These are phyloP conservation scores for Neosilurus mollespiculum DNA, from an alignment of 2,797 vertebrate species.

Conservation along the genomic window DNA sequence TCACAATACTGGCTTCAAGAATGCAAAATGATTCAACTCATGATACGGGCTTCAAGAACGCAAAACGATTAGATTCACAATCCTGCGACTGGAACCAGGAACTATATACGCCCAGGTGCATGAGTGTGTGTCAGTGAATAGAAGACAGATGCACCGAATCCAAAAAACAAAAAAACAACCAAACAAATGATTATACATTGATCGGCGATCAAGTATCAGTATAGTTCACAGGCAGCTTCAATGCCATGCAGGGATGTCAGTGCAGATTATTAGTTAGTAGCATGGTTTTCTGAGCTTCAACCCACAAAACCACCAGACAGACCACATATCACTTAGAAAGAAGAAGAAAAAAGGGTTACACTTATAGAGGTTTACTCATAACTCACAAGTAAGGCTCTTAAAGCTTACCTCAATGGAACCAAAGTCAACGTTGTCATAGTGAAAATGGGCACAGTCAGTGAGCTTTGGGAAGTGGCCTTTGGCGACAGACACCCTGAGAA, in stretches of 20 bases:
- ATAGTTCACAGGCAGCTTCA: background rate
- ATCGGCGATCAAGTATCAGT: background rate
- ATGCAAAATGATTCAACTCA: too few relatives aligned
- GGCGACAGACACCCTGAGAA: slow-evolving; percentile 70
- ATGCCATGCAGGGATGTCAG: background rate
- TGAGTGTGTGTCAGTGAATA: background rate
- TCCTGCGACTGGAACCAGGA: too few relatives aligned
- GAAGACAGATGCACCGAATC: too few relatives aligned
- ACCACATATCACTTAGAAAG: background rate
- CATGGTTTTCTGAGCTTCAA: background rate
- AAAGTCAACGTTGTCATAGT: slow-evolving; percentile 81
- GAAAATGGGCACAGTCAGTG: slow-evolving; percentile 82
- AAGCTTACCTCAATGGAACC: slow-evolving; percentile 76
- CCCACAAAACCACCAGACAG: slow-evolving; percentile 2
- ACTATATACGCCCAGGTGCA: too few relatives aligned
- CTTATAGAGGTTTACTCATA: background rate
- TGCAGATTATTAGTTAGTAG: background rate
- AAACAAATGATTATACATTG: too few relatives aligned
- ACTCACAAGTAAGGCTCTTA: background rate
- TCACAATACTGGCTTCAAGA: too few relatives aligned
- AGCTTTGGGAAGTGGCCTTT: slow-evolving; percentile 81
- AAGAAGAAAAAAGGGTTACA: too few relatives aligned
- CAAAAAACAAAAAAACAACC: background rate
- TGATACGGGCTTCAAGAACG: too few relatives aligned
- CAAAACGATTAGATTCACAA: too few relatives aligned